Conservation (phyloP, 2,113 vertebrate genomes). For the Rhombomys opimus region DNA sequence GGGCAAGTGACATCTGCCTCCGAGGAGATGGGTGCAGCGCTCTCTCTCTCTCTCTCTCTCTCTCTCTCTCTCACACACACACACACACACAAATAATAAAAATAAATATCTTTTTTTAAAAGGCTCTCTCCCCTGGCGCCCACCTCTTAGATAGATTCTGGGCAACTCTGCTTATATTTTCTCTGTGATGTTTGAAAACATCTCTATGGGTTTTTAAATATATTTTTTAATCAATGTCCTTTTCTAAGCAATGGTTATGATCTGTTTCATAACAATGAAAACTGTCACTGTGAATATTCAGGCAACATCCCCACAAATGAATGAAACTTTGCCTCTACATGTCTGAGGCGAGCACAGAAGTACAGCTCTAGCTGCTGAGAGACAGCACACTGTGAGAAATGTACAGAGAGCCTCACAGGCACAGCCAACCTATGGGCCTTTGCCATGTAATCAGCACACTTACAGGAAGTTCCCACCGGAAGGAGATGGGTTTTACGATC, state of each 20-base stretch:
- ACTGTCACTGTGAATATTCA: background rate
- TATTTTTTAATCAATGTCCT: background rate
- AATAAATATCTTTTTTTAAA: background rate
- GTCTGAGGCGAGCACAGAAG: background rate
- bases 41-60: background rate
- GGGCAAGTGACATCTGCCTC: conserved; percentile 30
- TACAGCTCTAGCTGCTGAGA: background rate
- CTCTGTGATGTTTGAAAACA: background rate
- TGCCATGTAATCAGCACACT: background rate
- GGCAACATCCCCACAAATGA: background rate
- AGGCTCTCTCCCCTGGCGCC: background rate
- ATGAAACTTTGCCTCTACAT: background rate
- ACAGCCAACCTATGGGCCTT: background rate
- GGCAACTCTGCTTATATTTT: background rate
- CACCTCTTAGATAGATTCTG: background rate
- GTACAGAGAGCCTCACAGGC: too few species aligned
- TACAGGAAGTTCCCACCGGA: background rate
- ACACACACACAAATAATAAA: background rate
- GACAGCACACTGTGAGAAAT: accelerated
- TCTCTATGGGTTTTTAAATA: background rate
- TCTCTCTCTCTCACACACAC: background rate
- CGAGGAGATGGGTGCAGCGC: background rate
- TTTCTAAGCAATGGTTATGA: conserved; percentile 40
- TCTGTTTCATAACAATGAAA: conserved; percentile 11
- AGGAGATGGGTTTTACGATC: background rate